Conservation (phyloP, 1,140 invertebrate genomes). For the Rhagoletis pomonella region DNA sequence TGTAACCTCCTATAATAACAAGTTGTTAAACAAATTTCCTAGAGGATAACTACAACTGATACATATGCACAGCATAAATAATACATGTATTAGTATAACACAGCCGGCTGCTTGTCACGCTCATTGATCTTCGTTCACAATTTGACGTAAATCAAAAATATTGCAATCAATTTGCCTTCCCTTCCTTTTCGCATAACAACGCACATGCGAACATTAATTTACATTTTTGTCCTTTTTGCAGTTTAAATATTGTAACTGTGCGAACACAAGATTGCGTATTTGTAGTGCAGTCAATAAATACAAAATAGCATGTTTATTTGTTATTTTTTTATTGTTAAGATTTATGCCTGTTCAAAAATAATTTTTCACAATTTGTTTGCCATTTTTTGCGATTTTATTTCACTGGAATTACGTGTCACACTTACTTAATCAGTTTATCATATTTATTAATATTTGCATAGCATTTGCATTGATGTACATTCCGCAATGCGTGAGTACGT, state of each 20-base stretch:
- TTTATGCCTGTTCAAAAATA: constrained; percentile 14
- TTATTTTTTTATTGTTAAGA: neutral
- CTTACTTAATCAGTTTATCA: constrained; percentile 43
- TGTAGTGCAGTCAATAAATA: constrained; percentile 9
- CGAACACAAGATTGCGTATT: neutral
- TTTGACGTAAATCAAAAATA: constrained; percentile 47
- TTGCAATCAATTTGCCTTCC: constrained; percentile 26
- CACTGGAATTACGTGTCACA: constrained; percentile 21
- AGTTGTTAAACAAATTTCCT: neutral
- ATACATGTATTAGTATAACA: neutral
- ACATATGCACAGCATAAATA: neutral
- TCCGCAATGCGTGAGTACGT: neutral
- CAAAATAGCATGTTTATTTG: neutral
- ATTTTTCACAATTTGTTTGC: constrained; percentile 45
- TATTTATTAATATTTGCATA: neutral
- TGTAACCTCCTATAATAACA: neutral
- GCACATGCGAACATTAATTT: neutral
- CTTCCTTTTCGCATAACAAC: neutral
- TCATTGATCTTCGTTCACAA: constrained; percentile 23
- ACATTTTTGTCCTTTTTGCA: neutral
- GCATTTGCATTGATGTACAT: neutral
- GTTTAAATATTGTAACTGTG: neutral
- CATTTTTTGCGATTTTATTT: constrained; percentile 36
- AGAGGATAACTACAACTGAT: neutral
- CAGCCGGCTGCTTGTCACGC: neutral